A percentile compares a stretch with the other conserved stretches of the same genome.
Evolutionary conservation across 2,797 vertebrate species (phyloP).

Genomic region (Loriculus beryllinus): DNA sequence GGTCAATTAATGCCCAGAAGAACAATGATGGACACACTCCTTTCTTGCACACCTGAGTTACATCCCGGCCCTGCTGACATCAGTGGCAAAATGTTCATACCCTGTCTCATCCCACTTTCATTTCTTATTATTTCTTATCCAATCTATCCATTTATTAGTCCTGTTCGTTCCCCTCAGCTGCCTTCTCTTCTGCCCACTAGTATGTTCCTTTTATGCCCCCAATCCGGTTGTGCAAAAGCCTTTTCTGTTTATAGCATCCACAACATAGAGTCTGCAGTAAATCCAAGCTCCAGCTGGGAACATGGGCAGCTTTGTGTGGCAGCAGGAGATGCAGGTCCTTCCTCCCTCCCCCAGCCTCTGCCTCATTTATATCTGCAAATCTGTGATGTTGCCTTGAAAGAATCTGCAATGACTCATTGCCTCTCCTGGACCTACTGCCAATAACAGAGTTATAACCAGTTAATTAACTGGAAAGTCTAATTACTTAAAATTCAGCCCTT

Average conservation of each 20-base stretch:
- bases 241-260: background rate
- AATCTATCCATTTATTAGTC: background rate
- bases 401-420: conserved; percentile 24
- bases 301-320: background rate
- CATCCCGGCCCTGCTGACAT: background rate
- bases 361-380: conserved; percentile 7
- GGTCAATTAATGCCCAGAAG: background rate
- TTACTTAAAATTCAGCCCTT: conserved; percentile 45
- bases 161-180: background rate
- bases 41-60: background rate
- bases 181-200: background rate
- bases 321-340: background rate
- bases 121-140: background rate
- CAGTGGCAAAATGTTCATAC: background rate
- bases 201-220: background rate
- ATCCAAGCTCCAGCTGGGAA: background rate
- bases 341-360: background rate
- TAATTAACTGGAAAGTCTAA: conserved; percentile 60
- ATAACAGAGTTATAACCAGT: conserved; percentile 24
- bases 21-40: background rate
- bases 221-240: background rate
- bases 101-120: background rate
- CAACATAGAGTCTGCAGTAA: background rate
- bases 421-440: conserved; percentile 32
- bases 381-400: conserved; percentile 19